Evolutionary conservation across 2,113 vertebrate genomes (phyloP).

Genomic region (Galeopterus variegatus): DNA sequence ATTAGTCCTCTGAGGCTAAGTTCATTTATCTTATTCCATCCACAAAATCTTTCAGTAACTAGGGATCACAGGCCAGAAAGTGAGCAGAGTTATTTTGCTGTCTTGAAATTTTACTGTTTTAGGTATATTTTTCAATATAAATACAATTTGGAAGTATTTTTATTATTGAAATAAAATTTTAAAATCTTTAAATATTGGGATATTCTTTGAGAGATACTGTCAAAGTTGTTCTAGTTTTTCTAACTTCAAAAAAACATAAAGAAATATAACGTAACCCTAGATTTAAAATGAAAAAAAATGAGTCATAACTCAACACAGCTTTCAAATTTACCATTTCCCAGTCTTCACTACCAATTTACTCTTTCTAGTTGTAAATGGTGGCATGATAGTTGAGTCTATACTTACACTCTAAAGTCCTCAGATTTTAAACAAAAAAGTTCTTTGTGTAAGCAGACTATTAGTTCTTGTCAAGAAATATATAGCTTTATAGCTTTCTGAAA

Average conservation of each 20-base stretch:
- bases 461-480: conserved; percentile 63
- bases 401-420: background rate
- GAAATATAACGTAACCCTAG: background rate
- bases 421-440: background rate
- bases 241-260: conserved; percentile 15
- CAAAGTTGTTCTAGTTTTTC: conserved; percentile 41
- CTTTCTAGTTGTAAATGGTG: background rate
- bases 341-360: background rate
- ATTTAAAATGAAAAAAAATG: conserved; percentile 37
- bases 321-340: background rate
- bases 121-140: conserved; percentile 37
- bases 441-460: conserved; percentile 20
- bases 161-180: conserved; percentile 62
- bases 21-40: background rate
- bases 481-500: conserved; percentile 77
- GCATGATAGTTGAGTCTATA: background rate
- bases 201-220: conserved; percentile 20
- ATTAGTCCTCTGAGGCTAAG: background rate
- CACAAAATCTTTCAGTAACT: background rate
- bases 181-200: background rate
- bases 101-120: conserved; percentile 24
- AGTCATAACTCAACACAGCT: background rate
- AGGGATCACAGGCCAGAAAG: background rate
- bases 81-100: background rate
- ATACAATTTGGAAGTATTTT: conserved; percentile 45